Percentiles rank a stretch among this genome's conserved stretches.
These are phyloP conservation scores for Macrostomum lignano DNA, from an alignment of 1,140 invertebrate species.

Conservation along the genomic window DNA sequence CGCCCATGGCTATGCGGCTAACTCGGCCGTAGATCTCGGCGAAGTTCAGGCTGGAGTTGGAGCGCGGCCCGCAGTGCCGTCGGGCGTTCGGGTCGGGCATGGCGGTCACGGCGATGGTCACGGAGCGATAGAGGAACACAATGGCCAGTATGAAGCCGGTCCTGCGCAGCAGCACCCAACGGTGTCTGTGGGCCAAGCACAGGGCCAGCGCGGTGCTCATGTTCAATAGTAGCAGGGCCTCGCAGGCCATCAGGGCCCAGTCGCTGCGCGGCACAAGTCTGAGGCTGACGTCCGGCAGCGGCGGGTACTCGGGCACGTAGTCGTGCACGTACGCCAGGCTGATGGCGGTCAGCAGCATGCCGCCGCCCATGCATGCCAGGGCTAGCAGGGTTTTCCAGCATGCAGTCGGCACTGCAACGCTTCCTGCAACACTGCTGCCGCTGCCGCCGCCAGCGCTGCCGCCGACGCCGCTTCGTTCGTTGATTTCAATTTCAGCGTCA, in stretches of 20 bases:
- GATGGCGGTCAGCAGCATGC: no score
- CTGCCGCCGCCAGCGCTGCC: no score
- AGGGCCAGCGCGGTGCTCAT: constrained; percentile 60
- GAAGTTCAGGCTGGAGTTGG: constrained; percentile 5
- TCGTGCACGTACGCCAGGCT: no score
- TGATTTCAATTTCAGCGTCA: no score
- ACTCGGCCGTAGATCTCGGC: constrained; percentile 4
- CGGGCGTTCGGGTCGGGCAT: constrained; percentile 81
- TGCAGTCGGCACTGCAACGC: no score
- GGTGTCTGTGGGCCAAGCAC: constrained; percentile 73
- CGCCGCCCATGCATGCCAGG: no score
- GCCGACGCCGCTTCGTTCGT: no score
- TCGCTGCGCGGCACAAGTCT: constrained; percentile 93
- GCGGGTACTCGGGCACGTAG: constrained; percentile 98
- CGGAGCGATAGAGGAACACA: constrained; percentile 72
- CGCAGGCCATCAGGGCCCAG: constrained; percentile 94
- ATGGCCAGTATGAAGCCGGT: constrained; percentile 84
- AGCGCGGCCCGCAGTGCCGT: constrained; percentile 10
- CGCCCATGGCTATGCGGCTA: background rate
- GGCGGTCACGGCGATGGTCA: constrained; percentile 94
- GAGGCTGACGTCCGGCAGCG: constrained; percentile 65
- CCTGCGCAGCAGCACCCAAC: constrained; percentile 71
- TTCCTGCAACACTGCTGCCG: no score
- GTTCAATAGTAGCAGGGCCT: constrained; percentile 66
- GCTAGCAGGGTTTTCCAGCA: no score